Percentiles rank a stretch among this genome's conserved stretches.
These are phyloP conservation scores for Eutolmus rufibarbis DNA, from an alignment of 2,888 invertebrate species.

Conservation along the genomic window DNA sequence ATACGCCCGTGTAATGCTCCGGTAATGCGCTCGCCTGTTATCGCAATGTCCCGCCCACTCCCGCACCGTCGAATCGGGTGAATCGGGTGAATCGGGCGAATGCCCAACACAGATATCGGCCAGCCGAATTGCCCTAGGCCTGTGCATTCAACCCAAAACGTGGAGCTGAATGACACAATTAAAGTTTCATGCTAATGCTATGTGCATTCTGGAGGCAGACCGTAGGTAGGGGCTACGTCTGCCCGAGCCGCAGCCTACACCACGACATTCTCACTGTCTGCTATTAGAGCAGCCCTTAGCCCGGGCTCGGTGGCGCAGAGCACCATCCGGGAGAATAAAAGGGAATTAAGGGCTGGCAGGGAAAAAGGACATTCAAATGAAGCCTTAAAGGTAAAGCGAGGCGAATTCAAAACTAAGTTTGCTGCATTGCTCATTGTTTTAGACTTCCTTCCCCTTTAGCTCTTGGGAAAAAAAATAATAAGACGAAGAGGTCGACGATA, in stretches of 20 bases:
- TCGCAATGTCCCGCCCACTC: background rate
- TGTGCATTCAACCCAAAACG: slow-evolving; percentile 6
- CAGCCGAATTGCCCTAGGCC: background rate
- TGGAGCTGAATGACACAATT: slow-evolving; percentile 13
- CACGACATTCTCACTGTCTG: background rate
- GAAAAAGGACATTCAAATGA: background rate
- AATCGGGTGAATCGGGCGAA: background rate
- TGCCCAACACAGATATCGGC: background rate
- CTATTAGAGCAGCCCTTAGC: background rate
- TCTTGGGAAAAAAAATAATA: background rate
- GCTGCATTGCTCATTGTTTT: background rate
- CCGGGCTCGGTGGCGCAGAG: background rate
- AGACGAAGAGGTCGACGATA: background rate
- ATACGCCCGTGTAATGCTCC: background rate
- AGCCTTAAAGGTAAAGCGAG: background rate
- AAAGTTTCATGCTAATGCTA: slow-evolving; percentile 27
- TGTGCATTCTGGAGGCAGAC: background rate
- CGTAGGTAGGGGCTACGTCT: background rate
- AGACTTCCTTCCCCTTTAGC: background rate
- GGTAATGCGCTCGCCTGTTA: background rate
- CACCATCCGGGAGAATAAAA: background rate
- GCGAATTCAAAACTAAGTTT: background rate
- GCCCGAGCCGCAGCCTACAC: background rate
- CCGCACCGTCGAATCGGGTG: background rate
- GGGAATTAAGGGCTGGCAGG: background rate